Conservation (phyloP, 1,140 invertebrate genomes). For the Ditylenchus dipsaci region DNA sequence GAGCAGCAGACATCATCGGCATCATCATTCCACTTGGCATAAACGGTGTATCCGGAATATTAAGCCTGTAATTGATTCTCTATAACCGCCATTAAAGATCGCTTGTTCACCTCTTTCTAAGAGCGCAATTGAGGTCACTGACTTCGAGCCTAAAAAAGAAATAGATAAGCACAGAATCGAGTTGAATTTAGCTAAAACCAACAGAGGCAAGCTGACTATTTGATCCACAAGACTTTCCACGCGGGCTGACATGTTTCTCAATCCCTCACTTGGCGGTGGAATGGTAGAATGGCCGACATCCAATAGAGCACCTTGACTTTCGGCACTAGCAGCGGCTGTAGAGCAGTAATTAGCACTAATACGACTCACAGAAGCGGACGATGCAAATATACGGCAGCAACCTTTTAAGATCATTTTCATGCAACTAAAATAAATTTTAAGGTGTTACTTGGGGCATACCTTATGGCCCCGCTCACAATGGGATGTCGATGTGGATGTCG, state of each 20-base stretch:
- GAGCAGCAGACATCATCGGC: slow-evolving; percentile 36
- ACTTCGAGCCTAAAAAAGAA: slow-evolving; percentile 41
- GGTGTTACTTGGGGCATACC: too few relatives aligned
- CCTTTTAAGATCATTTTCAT: too few relatives aligned
- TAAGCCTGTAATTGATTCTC: too few relatives aligned
- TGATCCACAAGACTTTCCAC: slow-evolving; percentile 49
- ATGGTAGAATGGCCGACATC: slow-evolving; percentile 13
- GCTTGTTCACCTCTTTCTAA: too few relatives aligned
- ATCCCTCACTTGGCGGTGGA: slow-evolving; percentile 2
- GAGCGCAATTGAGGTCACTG: slow-evolving; percentile 51
- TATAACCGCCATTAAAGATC: too few relatives aligned
- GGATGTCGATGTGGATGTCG: too few relatives aligned
- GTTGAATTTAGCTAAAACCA: slow-evolving; percentile 26
- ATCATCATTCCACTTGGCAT: slow-evolving; percentile 49
- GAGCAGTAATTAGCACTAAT: neutral
- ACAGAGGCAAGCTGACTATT: slow-evolving; percentile 49
- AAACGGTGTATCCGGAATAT: slow-evolving; percentile 52
- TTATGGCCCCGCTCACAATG: too few relatives aligned
- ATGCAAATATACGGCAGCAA: too few relatives aligned
- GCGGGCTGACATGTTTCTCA: slow-evolving; percentile 35
- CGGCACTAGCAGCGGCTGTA: neutral
- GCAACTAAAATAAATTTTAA: too few relatives aligned
- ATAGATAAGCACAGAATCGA: neutral
- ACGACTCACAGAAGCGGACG: slow-evolving; percentile 59
- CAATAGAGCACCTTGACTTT: slow-evolving; percentile 6